Evolutionary conservation across 1,140 invertebrate genomes (phyloP), one percentile per base, ranked within the genome.

Genomic region (Drosophila prosaltans): DNA sequence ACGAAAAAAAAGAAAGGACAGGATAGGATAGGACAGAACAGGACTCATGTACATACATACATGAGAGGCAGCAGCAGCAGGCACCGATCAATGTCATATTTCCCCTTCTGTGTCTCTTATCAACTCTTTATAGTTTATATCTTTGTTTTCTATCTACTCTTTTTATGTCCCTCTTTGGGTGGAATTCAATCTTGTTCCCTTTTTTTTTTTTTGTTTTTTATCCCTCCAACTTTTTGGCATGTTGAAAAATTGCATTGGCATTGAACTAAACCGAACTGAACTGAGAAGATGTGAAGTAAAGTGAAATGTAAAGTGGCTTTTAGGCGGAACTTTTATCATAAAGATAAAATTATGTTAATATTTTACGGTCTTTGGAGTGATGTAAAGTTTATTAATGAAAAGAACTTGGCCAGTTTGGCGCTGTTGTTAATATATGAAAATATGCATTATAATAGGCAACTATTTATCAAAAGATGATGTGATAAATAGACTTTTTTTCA

Each of bases 101-200:
- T 80, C 60, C 41, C 65, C 45, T 45, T 51, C 6, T 24, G 9
- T 28, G 16, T 28, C 36, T 43, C 83, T 88, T 88, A 89, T 88
- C 84, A 75, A 75, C 84, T 89, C 74, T 69, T 77, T 72, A 90
- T 90, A 90, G 84, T 90, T 90, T 84, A 85, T 89, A 84, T 89
- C 80, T 89, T 69, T 73, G 84, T 82, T 82, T 77, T 72, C 73
- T 65, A 88, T 86, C 79, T 74, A 51, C 32, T 39, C 74, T 78
- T 72, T 77, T 58, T 45, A 41, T 39, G 74, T 26, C 55, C 70
- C 57, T 67, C 64, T 79, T 62, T 66, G 40, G 66, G 54, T 80
- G 80, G 76, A 77, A 62, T 67, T 70, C 61, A 65, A 51, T 51
- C 45, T 51, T 51, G 45, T 24, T 51, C 9, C 21, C 21, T 48